These are phyloP conservation scores for Lophius americanus DNA, from an alignment of 2,797 vertebrate species.

Conservation along the genomic window DNA sequence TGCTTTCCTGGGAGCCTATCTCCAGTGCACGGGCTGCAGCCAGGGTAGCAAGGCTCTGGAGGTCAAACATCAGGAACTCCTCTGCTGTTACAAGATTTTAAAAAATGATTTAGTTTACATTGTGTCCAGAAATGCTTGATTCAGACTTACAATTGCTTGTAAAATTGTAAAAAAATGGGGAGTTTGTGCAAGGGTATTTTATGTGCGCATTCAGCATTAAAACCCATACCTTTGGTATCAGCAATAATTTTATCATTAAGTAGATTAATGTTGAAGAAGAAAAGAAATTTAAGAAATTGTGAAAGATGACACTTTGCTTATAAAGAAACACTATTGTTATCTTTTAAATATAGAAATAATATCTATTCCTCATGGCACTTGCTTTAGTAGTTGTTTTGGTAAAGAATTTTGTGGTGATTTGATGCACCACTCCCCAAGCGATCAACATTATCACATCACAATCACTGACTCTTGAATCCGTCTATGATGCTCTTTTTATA, in stretches of 20 bases:
- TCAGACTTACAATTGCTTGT: neutral
- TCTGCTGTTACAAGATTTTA: constrained; percentile 72
- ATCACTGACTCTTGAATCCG: constrained; percentile 61
- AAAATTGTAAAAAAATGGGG: neutral
- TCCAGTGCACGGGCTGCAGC: constrained; percentile 92
- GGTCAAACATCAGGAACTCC: constrained; percentile 89
- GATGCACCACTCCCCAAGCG: constrained; percentile 58
- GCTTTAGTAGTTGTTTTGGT: constrained; percentile 43
- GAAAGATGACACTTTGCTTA: constrained; percentile 30
- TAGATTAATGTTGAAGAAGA: constrained; percentile 1
- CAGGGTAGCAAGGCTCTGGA: constrained; percentile 92
- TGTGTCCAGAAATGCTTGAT: constrained; percentile 5
- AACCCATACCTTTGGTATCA: neutral
- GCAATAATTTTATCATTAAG: neutral
- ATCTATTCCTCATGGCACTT: constrained; percentile 26
- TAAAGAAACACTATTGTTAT: constrained; percentile 17
- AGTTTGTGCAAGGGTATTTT: neutral
- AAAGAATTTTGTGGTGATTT: constrained; percentile 43
- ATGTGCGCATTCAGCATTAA: neutral
- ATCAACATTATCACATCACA: constrained; percentile 59
- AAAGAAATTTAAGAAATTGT: constrained; percentile 11
- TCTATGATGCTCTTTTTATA: constrained; percentile 70
- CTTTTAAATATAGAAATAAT: constrained; percentile 38
- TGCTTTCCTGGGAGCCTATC: constrained; percentile 77
- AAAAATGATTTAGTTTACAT: neutral